Percentiles rank a stretch among this genome's conserved stretches.
phyloP scores from a whole-genome alignment of 2,888 invertebrate genomes.

The Phengaris arion region DNA sequence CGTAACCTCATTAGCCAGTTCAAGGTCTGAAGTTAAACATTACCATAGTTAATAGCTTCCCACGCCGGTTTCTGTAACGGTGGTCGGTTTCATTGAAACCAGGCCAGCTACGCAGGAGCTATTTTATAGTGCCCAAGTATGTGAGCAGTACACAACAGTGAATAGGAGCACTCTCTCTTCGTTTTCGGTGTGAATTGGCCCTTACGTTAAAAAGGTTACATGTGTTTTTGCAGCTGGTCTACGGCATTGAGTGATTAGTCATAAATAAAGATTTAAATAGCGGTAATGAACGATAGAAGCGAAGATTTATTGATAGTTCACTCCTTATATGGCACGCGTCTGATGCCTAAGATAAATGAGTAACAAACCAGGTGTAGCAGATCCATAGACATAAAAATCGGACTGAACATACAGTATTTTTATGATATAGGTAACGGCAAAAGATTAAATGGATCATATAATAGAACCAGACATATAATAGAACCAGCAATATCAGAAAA shows the following conservation, averaged over 20 bases:
- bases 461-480: no score
- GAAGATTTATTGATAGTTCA: neutral
- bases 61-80: no score
- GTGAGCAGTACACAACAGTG: no score
- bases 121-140: no score
- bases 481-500: no score
- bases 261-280: neutral
- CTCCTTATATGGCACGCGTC: neutral
- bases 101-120: no score
- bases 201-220: neutral
- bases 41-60: neutral
- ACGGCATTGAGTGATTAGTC: neutral
- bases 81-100: no score
- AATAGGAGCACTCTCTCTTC: no score
- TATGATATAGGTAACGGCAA: neutral
- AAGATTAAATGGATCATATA: no score
- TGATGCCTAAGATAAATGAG: neutral
- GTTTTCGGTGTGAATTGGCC: no score
- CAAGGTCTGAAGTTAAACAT: neutral
- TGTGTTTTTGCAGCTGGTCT: neutral
- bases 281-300: neutral
- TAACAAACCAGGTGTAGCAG: neutral
- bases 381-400: neutral
- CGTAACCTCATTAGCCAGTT: neutral
- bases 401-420: neutral